These are phyloP conservation scores for Melanotaenia nigrans DNA, from an alignment of 2,797 vertebrate species.

Conservation along the genomic window DNA sequence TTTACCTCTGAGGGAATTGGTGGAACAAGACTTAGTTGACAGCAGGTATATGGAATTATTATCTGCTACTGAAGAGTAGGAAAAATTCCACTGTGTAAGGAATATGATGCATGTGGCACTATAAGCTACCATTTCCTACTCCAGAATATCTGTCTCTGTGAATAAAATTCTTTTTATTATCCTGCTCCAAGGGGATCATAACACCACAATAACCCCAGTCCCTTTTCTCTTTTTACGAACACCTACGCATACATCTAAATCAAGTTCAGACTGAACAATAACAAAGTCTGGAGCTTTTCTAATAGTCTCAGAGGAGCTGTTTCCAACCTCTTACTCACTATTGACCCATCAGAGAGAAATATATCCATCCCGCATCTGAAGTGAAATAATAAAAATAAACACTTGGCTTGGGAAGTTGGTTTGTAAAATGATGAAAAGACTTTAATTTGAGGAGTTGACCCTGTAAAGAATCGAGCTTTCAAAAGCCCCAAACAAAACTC, in stretches of 20 bases:
- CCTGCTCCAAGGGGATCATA: constrained; percentile 59
- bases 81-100: constrained; percentile 14
- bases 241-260: constrained; percentile 73
- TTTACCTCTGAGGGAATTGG: constrained; percentile 13
- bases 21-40: constrained; percentile 26
- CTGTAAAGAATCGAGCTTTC: constrained; percentile 71
- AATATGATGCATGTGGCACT: constrained; percentile 43
- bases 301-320: constrained; percentile 72
- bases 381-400: constrained; percentile 75
- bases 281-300: constrained; percentile 74
- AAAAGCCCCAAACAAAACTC: constrained; percentile 60
- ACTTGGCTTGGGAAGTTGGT: constrained; percentile 58
- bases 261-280: constrained; percentile 79
- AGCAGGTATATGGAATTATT: constrained; percentile 24
- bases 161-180: constrained; percentile 70
- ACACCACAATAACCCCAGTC: constrained; percentile 63
- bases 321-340: constrained; percentile 70
- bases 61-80: constrained; percentile 36
- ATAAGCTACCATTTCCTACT: constrained; percentile 60
- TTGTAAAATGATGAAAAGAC: constrained; percentile 70
- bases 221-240: constrained; percentile 61
- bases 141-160: constrained; percentile 53
- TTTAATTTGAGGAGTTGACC: constrained; percentile 75
- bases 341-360: constrained; percentile 70
- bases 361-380: constrained; percentile 67